Base-by-base conservation (phyloP, 2,797 vertebrate species). In the Amblyopsis hoosieri region DNA sequence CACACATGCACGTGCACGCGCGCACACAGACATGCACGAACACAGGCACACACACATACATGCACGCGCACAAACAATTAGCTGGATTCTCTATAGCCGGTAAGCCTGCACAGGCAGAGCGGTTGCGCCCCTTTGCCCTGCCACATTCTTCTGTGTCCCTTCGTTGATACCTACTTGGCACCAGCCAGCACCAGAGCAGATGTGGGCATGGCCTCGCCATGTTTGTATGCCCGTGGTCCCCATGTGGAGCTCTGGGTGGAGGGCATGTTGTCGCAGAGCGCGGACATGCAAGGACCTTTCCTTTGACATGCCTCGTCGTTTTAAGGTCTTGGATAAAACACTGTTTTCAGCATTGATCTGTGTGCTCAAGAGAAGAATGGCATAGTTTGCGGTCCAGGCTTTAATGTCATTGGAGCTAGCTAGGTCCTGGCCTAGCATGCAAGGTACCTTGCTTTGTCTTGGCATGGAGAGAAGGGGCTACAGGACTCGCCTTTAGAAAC, bases 171-270 rank as follows among this genome's bases (percentile, higher is more conserved):
- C 52, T 48, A 37, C 37, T 45, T 59, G 54, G 37, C 65, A 29
- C 45, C 45, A 13, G 42, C 14, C 5, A 48, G 14, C 52, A 29
- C 67, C 74, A 60, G 29, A 61, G 48, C 57, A 74, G 56, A 74
- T 33, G 60, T 12, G 47, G 66, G 29, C 48, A 54, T 62, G 46
- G 55, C 61, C 51, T 48, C 23, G 37, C 15, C 4, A 14, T 49
- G 54, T 64, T 52, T 49, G 45, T 46, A 19, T 57, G 54, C 13
- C 45, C 29, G 23, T 57, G 47, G 19, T 23, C 19, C 23, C n/a
- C 2, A 50, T 31, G 50, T 12, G 50, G 9, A 0, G n/a, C 7
- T 17, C 14, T n/a, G 14, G n/a, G n/a, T 59, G 55, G 9, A 33
- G 13, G 48, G 14, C 59, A 42, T 9, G 3, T 14, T 3, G n/a